phyloP scores from a whole-genome alignment of 2,113 vertebrate genomes.

The Forbesichthys agassizii region DNA sequence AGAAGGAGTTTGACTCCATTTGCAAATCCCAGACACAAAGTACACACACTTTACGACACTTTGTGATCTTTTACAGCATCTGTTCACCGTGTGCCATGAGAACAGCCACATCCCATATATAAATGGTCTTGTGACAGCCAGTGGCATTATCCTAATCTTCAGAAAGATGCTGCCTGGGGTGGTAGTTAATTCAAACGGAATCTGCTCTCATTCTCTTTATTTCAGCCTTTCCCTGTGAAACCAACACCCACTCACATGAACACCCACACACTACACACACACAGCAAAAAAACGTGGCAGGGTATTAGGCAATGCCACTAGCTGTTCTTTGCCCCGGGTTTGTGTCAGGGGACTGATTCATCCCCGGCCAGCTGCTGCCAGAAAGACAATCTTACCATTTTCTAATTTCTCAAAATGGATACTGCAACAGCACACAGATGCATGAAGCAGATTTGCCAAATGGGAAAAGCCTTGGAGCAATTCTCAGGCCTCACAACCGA shows the following conservation, averaged over 20 bases:
- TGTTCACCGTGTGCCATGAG: background rate
- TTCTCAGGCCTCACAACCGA: slow-evolving; percentile 15
- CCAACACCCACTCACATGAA: slow-evolving; percentile 10
- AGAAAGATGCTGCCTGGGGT: background rate
- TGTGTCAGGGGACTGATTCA: slow-evolving; percentile 38
- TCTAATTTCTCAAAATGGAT: slow-evolving; percentile 10
- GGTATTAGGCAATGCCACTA: slow-evolving; percentile 13
- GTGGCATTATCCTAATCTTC: background rate
- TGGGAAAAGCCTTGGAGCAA: background rate
- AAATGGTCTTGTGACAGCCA: background rate
- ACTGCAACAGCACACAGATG: background rate
- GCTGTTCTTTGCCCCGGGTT: slow-evolving; percentile 34
- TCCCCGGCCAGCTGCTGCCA: slow-evolving; percentile 32
- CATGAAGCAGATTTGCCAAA: background rate
- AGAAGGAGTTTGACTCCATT: no score
- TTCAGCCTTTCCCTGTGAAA: slow-evolving; percentile 13
- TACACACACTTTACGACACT: no score
- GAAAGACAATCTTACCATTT: background rate
- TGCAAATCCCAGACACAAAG: background rate
- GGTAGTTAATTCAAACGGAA: slow-evolving; percentile 14
- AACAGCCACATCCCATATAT: background rate
- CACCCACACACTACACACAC: slow-evolving; percentile 19
- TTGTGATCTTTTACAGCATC: no score
- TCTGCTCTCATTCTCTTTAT: slow-evolving; percentile 3
- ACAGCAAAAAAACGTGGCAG: slow-evolving; percentile 10